A percentile compares a stretch with the other conserved stretches of the same genome.
These are phyloP conservation scores for Macropus fuliginosus DNA, from an alignment of 2,797 vertebrate species.

Conservation along the genomic window DNA sequence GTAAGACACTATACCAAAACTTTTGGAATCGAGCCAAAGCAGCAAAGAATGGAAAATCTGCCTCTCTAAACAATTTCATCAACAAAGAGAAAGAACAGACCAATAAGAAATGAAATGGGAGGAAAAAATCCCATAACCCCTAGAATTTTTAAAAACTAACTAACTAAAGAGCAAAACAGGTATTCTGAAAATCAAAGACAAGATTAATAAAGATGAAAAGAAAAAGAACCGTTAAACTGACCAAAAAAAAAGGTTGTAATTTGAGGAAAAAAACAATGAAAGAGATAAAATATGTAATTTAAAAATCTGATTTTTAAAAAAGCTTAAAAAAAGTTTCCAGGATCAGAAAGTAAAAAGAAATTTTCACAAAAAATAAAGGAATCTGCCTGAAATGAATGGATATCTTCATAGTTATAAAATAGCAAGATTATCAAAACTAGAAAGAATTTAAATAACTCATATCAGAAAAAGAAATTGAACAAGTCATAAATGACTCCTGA, in stretches of 20 bases:
- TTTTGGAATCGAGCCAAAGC: neutral
- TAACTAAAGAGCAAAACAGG: neutral
- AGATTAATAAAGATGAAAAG: neutral
- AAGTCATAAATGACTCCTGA: neutral
- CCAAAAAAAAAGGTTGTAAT: neutral
- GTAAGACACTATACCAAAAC: neutral
- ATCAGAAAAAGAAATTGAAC: neutral
- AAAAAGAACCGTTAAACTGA: neutral
- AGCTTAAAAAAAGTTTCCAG: neutral
- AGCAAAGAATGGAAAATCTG: neutral
- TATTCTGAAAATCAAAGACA: neutral
- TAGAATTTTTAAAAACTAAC: neutral
- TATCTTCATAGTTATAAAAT: neutral
- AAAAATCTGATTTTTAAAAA: neutral
- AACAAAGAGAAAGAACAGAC: neutral
- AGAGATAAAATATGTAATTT: neutral
- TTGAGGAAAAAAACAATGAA: neutral
- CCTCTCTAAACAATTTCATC: neutral
- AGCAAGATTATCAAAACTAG: neutral
- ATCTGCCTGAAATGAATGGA: neutral
- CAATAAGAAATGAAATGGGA: neutral
- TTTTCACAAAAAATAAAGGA: neutral
- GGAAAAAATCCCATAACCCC: neutral
- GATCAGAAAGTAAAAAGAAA: neutral
- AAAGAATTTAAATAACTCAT: neutral